Base-by-base conservation (phyloP, 2,797 vertebrate genomes). In the Gymnoscopelus braueri region DNA sequence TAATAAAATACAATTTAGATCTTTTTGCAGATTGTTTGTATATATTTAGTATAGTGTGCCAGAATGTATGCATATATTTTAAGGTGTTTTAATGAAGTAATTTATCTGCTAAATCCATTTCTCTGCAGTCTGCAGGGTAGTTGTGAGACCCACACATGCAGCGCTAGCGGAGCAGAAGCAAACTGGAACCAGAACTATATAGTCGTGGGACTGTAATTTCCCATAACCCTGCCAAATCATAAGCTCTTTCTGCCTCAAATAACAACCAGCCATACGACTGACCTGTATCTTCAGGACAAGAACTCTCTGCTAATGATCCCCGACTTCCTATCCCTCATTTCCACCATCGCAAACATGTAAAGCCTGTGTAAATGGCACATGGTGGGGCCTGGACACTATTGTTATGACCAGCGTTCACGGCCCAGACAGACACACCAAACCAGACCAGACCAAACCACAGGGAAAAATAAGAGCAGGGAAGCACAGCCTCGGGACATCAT, bases 401-500 rank as follows among this genome's bases (percentile, higher is more conserved):
- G 79, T 86, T 86, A 57, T 23, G 63, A 48, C 65, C 75, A 82
- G 79, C 75, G 75, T 9, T 4, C 54, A 52, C 70, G 67, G 75
- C 61, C 78, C 82, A 79, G 8, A 5, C 61, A 72, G 84, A 81
- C 61, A 69, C 82, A 80, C 69, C 68, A 15, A 60, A 63, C 44
- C 23, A 61, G 65, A 78, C 75, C 48, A 57, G 62, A 13, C 15
- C 5, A 5, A 13, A 80, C 58, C 65, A 13, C n/a, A 53, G 58
- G 65, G 65, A 7, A n/a, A 15, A n/a, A 51, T 51, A 51, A 14
- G 14, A 51, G 50, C 50, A 13, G 5, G 50, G 9, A 24, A 19
- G 77, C 81, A 55, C 76, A 79, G 75, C 87, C 84, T 82, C 75
- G 69, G 80, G 81, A 79, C 79, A 51, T n/a, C 0, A 5, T 59